phyloP scores from a whole-genome alignment of 2,113 vertebrate species.

The Fregata magnificens region DNA sequence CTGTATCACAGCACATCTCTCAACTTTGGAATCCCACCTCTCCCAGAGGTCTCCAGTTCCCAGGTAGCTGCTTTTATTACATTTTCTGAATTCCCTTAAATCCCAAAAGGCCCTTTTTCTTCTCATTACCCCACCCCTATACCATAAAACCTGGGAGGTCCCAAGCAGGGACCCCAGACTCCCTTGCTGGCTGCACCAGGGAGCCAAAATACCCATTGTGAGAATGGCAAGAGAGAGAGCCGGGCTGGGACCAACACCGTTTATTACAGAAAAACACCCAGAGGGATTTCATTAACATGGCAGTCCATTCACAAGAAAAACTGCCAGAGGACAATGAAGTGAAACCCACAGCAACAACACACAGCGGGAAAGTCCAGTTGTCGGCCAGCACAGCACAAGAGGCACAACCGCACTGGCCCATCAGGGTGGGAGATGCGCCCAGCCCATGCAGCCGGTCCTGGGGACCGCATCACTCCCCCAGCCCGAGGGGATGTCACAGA shows the following conservation, averaged over 20 bases:
- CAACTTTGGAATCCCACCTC: not conserved
- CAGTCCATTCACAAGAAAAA: not conserved
- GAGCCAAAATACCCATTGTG: not conserved
- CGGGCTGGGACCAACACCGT: not conserved
- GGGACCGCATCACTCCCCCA: not conserved
- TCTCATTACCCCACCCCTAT: not conserved
- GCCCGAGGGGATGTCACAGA: fast-evolving
- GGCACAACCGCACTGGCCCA: not conserved
- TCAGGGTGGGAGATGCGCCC: not conserved
- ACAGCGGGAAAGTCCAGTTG: not conserved
- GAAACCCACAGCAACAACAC: slow-evolving; percentile 23
- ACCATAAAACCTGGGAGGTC: not conserved
- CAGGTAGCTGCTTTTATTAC: not conserved
- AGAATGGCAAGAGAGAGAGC: not conserved
- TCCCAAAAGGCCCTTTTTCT: not conserved
- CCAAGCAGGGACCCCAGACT: not conserved
- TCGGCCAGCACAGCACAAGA: not conserved
- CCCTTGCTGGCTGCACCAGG: not conserved
- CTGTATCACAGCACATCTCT: not conserved
- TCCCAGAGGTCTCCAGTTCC: not conserved
- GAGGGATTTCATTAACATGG: not conserved
- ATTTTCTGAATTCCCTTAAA: not conserved
- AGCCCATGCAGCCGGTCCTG: not conserved
- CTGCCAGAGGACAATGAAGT: not conserved
- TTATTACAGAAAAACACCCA: slow-evolving; percentile 46